These are phyloP conservation scores for Chymomyza costata DNA, from an alignment of 1,140 invertebrate genomes.

Conservation along the genomic window DNA sequence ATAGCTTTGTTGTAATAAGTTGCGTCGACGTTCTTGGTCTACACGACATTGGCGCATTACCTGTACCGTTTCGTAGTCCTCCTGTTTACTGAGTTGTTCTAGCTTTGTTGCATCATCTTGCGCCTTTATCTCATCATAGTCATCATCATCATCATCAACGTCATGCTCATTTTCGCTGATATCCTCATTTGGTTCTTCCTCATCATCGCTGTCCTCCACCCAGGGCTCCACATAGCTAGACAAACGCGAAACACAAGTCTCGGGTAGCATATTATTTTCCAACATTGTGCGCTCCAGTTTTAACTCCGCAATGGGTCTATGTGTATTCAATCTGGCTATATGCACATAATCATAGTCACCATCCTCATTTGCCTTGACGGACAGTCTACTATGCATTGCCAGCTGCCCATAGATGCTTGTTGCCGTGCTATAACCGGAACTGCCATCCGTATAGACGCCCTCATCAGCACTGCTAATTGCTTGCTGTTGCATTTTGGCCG, in stretches of 20 bases:
- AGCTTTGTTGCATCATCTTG: conserved; percentile 25
- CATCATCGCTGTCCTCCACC: conserved; percentile 64
- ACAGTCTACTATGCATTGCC: conserved; percentile 4
- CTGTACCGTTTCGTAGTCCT: conserved; percentile 56
- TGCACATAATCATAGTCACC: conserved; percentile 64
- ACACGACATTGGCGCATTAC: conserved; percentile 61
- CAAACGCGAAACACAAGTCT: conserved; percentile 46
- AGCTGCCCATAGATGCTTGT: conserved; percentile 10
- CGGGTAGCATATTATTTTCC: conserved; percentile 50
- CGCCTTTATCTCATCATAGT: conserved; percentile 68
- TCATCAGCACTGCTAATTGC: conserved; percentile 3
- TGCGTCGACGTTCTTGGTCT: conserved; percentile 75
- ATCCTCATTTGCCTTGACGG: neutral
- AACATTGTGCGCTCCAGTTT: conserved; percentile 15
- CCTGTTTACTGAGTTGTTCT: neutral
- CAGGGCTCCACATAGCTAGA: conserved; percentile 45
- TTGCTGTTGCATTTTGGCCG: conserved; percentile 6
- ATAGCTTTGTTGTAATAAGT: conserved; percentile 74
- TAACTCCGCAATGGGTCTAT: conserved; percentile 49
- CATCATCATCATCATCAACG: conserved; percentile 73
- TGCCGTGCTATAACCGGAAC: conserved; percentile 58
- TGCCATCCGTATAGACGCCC: conserved; percentile 44
- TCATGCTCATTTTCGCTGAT: conserved; percentile 74
- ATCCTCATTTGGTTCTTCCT: conserved; percentile 47
- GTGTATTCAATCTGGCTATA: conserved; percentile 52